phyloP scores from a whole-genome alignment of 1,140 invertebrate genomes.

The Drosophila littoralis region DNA sequence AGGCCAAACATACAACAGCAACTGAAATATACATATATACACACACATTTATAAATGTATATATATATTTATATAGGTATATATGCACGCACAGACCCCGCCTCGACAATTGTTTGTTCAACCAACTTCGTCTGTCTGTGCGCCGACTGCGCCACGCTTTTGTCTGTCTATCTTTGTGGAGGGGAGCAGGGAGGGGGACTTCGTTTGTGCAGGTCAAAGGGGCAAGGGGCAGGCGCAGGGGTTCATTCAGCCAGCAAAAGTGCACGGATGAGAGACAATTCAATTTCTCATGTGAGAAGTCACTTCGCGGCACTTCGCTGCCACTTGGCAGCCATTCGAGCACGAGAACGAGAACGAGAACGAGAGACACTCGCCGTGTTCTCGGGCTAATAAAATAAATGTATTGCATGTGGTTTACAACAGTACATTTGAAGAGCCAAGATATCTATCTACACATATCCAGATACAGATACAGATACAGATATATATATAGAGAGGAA shows the following conservation, averaged over 20 bases:
- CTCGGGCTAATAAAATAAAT: conserved; percentile 26
- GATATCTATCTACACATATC: conserved; percentile 2
- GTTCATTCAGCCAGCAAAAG: conserved; percentile 20
- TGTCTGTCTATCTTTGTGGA: conserved; percentile 28
- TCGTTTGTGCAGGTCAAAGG: conserved; percentile 1
- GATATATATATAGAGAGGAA: background rate
- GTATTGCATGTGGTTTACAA: conserved; percentile 31
- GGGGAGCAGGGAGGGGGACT: background rate
- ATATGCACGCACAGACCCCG: background rate
- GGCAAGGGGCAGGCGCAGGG: background rate
- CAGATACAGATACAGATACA: conserved; percentile 6
- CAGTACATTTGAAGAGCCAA: conserved; percentile 3
- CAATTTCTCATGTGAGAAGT: conserved; percentile 51
- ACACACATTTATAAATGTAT: background rate
- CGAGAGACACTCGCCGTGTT: background rate
- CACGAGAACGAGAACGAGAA: background rate
- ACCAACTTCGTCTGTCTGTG: conserved; percentile 20
- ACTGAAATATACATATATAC: conserved; percentile 3
- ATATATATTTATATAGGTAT: background rate
- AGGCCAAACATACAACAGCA: conserved; percentile 61
- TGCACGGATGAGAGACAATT: conserved; percentile 44
- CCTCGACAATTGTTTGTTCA: conserved; percentile 46
- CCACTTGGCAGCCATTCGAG: conserved; percentile 35
- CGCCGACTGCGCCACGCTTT: conserved; percentile 18
- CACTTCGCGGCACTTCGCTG: conserved; percentile 46